Conservation (phyloP, 2,888 invertebrate genomes). For the Galeopsomyia nigrocyanea region DNA sequence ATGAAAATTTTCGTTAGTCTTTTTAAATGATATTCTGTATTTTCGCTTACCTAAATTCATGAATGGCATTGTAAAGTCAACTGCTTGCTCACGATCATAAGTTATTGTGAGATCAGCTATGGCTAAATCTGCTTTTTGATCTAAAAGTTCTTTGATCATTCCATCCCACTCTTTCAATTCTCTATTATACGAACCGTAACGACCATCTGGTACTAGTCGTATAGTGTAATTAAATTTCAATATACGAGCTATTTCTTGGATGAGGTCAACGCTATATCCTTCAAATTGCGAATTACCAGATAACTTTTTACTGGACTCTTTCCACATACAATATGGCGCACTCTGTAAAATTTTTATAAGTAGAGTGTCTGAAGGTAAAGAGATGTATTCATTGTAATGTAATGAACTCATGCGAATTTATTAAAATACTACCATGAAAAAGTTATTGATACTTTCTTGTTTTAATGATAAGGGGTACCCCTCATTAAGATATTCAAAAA, state of each 20-base stretch:
- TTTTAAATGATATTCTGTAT: no score
- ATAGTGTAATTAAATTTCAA: conserved; percentile 91
- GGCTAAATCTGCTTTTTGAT: conserved; percentile 94
- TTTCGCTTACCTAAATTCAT: conserved; percentile 85
- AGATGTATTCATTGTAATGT: no score
- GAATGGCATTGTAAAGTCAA: conserved; percentile 89
- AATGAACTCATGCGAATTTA: no score
- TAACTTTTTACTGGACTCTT: conserved; percentile 85
- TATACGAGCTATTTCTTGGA: conserved; percentile 90
- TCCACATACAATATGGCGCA: conserved; percentile 95
- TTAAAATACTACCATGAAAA: no score
- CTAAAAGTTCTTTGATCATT: conserved; percentile 88
- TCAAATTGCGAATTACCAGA: conserved; percentile 94
- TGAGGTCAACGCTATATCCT: conserved; percentile 94
- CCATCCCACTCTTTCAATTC: conserved; percentile 93
- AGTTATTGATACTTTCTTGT: no score
- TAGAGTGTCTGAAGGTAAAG: no score
- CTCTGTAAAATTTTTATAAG: conserved; percentile 75
- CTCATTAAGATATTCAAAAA: no score
- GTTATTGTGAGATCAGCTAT: conserved; percentile 98
- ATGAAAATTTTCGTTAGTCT: no score
- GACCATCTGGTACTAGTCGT: conserved; percentile 86
- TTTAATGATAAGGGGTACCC: no score
- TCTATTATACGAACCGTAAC: conserved; percentile 85
- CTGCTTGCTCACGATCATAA: conserved; percentile 89